Evolutionary conservation across 2,888 invertebrate species (phyloP), one percentile per base, ranked within the genome.

Genomic region (Seladonia tumulorum): DNA sequence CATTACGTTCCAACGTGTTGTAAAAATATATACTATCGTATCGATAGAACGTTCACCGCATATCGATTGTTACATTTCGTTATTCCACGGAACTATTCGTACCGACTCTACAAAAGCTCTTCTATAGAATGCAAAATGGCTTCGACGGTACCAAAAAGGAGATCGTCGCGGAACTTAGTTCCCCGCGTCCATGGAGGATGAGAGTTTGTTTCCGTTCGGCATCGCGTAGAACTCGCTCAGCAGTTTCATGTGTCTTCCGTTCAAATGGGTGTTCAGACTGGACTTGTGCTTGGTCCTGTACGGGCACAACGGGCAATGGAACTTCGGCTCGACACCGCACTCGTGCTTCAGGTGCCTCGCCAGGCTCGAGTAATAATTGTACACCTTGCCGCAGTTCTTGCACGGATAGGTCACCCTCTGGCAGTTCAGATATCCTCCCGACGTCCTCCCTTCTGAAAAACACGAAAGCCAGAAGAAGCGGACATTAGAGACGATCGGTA

Each of bases 251-350:
- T 95, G 95, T 80, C 93, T 93, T 77, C 94, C 94, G 81, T 94
- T 95, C 70, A 95, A 90, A 77, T 95, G 95, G 1, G 94, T 95
- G 83, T 94, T 95, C 78, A 95, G 88, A 80, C 95, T 95, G 79
- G 95, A 95, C 71, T 93, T 94, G 88, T 94, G 94, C 83, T 94
- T 94, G 71, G 95, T 95, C 83, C 92, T 94, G 90, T 95, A 95
- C 49, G 95, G 93, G 88, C 96, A 96, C 77, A 95, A 89, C 0
- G 95, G 94, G 90, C 96, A 96, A 63, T 94, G 93, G 90, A 95
- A 96, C 83, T 94, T 95, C 16, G 96, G 96, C 81, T 95, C 95
- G 83, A 96, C 95, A 25, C 96, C 96, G 88, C 96, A 96, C 87
- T 96, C 96, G 91, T 95, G 95, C 88, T 95, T 95, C 87, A 95